Base-by-base conservation (phyloP, 2,113 vertebrate genomes). In the Ciconia maguari region DNA sequence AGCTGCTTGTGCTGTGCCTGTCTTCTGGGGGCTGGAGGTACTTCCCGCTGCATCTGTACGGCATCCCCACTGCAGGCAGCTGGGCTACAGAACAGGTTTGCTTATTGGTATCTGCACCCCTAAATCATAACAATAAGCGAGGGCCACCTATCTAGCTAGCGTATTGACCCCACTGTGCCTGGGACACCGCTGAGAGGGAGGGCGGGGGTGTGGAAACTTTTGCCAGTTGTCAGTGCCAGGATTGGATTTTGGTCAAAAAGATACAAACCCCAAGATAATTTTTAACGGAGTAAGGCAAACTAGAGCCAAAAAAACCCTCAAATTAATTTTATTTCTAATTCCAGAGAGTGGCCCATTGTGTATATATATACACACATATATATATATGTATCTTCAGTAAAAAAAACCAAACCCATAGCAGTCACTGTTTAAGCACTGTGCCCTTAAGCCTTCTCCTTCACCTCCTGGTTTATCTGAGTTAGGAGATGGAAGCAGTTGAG, bases 251-350 rank as follows among this genome's bases (percentile, higher is more conserved):
- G 21, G 42, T 79, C 38, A 58, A 69, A 82, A 91, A 62, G 46
- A 46, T 61, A 41, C 16, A 66, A 87, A 13, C 25, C 13, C 22
- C n/a, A 51, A 46, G 70, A 38, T 49, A 52, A 69, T 83, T 83
- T 92, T 81, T 75, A 93, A 58, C 41, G 54, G 41, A 62, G 6
- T 79, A 49, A 95, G 34, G 38, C 29, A 91, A 93, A 89, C 9
- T 44, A 29, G 52, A 84, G 61, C 25, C 2, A 85, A 66, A 79
- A 60, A 30, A 9, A 0, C 8, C 8, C 21, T 94, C 30, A 55
- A 48, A 82, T 93, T 48, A 64, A 62, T 95, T 95, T 95, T 96
- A 95, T 96, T 96, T 79, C 26, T 87, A 77, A 70, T 94, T 94
- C 46, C 49, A 89, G 61, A 93, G 29, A 51, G 38, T 25, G 16